Percentiles rank a stretch among this genome's conserved stretches.
Conservation (phyloP, 1,140 invertebrate genomes). For the Homarus americanus region DNA sequence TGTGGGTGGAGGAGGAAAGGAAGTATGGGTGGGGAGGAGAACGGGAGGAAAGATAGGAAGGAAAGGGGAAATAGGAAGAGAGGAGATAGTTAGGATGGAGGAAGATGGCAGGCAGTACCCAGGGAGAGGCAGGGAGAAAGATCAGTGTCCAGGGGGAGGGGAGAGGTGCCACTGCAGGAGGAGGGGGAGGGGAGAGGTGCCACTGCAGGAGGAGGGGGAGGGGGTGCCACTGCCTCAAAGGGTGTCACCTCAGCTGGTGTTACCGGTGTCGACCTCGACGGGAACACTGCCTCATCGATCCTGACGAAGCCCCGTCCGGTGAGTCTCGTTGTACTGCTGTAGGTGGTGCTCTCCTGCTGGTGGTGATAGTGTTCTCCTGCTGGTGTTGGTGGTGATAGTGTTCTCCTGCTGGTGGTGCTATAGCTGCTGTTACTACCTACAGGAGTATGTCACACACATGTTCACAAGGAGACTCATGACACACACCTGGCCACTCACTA, state of each 20-base stretch:
- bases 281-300: no score
- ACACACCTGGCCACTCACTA: no score
- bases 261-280: no score
- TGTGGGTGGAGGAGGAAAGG: background rate
- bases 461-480: no score
- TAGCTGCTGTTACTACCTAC: no score
- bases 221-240: background rate
- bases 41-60: background rate
- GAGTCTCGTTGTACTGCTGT: no score
- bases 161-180: background rate
- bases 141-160: background rate
- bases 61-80: background rate
- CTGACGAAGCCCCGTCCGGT: no score
- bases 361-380: no score
- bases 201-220: background rate
- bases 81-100: background rate
- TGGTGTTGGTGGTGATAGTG: no score
- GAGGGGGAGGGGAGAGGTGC: background rate
- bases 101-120: background rate
- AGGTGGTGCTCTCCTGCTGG: no score
- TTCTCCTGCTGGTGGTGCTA: no score
- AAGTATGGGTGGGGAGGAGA: background rate
- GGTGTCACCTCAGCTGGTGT: background rate
- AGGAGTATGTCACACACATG: no score
- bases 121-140: background rate